Conservation (phyloP, 2,113 vertebrate species). For the Passer montanus region DNA sequence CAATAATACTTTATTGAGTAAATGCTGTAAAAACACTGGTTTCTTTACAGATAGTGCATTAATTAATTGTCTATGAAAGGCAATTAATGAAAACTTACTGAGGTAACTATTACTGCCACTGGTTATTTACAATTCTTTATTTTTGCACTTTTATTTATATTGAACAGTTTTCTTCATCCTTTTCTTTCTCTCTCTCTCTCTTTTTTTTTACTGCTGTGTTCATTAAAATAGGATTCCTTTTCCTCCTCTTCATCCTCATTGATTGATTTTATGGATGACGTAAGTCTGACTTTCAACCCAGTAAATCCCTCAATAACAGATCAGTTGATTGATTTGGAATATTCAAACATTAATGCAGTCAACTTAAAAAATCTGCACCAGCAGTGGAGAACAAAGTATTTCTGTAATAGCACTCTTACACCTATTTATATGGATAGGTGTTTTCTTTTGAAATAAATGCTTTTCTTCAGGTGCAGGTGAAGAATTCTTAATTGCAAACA, state of each 20-base stretch:
- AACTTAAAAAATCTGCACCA: conserved; percentile 42
- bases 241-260: conserved; percentile 95
- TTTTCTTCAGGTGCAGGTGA: neutral
- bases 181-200: conserved; percentile 70
- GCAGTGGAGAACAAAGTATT: neutral
- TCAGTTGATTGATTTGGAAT: conserved; percentile 65
- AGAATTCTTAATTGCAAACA: neutral
- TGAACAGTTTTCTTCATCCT: conserved; percentile 72
- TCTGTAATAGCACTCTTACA: neutral
- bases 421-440: neutral
- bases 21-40: neutral
- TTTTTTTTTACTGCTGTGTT: conserved; percentile 82
- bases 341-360: conserved; percentile 66
- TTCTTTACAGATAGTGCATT: neutral
- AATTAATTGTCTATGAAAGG: conserved; percentile 36
- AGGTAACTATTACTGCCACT: conserved; percentile 52
- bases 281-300: conserved; percentile 85
- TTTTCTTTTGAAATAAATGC: neutral
- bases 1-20: conserved; percentile 1
- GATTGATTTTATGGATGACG: conserved; percentile 97
- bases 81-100: conserved; percentile 42
- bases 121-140: conserved; percentile 67
- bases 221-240: conserved; percentile 91
- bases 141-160: conserved; percentile 73
- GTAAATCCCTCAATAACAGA: conserved; percentile 67